Evolutionary conservation across 2,797 vertebrate species (phyloP), one percentile per base, ranked within the genome.

Genomic region (Sphenopsis melanotis): DNA sequence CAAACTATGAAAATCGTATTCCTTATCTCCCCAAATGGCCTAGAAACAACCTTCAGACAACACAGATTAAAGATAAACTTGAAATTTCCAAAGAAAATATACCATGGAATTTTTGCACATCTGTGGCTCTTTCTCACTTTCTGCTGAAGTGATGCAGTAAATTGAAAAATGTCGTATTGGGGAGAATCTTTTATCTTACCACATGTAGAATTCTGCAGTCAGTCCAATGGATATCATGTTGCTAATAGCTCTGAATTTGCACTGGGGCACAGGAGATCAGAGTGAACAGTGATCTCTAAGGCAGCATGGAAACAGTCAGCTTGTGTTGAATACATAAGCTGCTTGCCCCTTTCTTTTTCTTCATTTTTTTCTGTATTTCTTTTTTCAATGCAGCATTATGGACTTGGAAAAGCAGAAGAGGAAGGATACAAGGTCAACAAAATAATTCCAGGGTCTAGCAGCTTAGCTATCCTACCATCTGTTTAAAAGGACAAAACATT

Each of bases 1-100:
- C 76, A 96, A 91, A 87, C 81, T 95, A 90, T 86, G 86, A 96
- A 98, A 97, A 97, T 92, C 83, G 77, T 66, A 91, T 94, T 97
- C 76, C 92, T 97, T 95, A 95, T 87, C 93, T 97, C 52, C 74
- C 87, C 91, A 96, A 89, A 97, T 95, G 93, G 82, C 86, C 78
- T 96, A 96, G 91, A 95, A 95, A 95, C 46, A 97, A 94, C 61
- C 66, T 93, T 94, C 93, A 97, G 96, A 94, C 60, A 96, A 83
- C 47, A 94, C 42, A 95, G 72, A 92, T 78, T 91, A 91, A 95
- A 97, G 87, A 96, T 83, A 96, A 95, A 83, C 15, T 92, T 96
- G 77, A 96, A 93, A 95, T 97, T 97, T 97, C 94, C 86, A 95
- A 96, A 95, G 97, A 95, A 98, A 97, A 96, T 88, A 96, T 95